phyloP scores from a whole-genome alignment of 1,140 invertebrate genomes.

The Drosophila bocki region DNA sequence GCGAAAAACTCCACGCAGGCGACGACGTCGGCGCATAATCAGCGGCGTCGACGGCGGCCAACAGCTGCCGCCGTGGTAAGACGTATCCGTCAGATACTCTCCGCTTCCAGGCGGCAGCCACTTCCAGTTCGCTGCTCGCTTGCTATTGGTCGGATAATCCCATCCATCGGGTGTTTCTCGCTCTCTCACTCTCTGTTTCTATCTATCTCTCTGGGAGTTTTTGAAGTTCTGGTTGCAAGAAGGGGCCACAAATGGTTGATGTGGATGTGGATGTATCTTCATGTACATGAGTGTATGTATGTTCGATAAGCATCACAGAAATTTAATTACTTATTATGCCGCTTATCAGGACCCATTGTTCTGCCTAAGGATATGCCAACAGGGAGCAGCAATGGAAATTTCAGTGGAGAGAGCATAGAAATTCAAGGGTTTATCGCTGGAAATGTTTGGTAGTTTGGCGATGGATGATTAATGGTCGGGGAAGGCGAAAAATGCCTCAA shows the following conservation, averaged over 20 bases:
- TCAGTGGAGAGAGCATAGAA: conserved; percentile 22
- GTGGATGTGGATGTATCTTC: conserved; percentile 9
- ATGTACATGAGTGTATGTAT: background rate
- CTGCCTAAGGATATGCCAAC: conserved; percentile 32
- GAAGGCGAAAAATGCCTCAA: background rate
- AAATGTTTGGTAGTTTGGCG: conserved; percentile 22
- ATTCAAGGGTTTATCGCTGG: conserved; percentile 40
- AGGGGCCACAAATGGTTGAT: background rate
- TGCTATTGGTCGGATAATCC: conserved; percentile 77
- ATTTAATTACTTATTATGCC: conserved; percentile 72
- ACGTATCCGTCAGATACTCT: conserved; percentile 57
- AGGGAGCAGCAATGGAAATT: conserved; percentile 13
- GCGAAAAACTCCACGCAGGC: conserved; percentile 73
- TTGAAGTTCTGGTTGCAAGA: conserved; percentile 28
- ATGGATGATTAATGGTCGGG: conserved; percentile 35
- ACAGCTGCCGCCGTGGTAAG: conserved; percentile 54
- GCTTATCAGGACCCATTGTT: conserved; percentile 62
- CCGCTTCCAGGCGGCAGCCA: conserved; percentile 43
- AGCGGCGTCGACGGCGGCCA: conserved; percentile 45
- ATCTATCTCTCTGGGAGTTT: conserved; percentile 28
- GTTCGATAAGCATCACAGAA: conserved; percentile 64
- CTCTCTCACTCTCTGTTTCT: background rate
- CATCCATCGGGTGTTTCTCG: conserved; percentile 1
- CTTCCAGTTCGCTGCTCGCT: conserved; percentile 52
- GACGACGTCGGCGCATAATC: conserved; percentile 73